These are phyloP conservation scores for Bemisia tabaci DNA, from an alignment of 1,140 invertebrate species.

Conservation along the genomic window DNA sequence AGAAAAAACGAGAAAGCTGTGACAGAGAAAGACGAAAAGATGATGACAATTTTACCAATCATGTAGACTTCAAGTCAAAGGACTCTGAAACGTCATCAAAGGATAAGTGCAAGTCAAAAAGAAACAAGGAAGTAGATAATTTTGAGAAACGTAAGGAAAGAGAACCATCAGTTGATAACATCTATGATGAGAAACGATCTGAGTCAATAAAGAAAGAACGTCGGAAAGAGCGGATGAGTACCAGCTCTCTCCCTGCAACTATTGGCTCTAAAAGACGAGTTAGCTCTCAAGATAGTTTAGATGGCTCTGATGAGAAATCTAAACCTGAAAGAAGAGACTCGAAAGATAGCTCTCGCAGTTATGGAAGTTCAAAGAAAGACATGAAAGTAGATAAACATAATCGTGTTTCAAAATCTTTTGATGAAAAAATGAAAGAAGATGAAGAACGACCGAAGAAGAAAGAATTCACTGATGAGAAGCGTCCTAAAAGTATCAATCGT, in stretches of 20 bases:
- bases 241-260: slow-evolving; percentile 39
- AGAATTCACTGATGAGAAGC: neutral
- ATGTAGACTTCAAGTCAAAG: slow-evolving; percentile 26
- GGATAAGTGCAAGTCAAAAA: slow-evolving; percentile 10
- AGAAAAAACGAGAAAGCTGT: slow-evolving; percentile 26
- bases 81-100: slow-evolving; percentile 15
- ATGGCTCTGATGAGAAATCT: slow-evolving; percentile 49
- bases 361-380: slow-evolving; percentile 18
- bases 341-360: slow-evolving; percentile 41
- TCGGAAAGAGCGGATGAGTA: slow-evolving; percentile 18
- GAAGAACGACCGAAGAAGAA: slow-evolving; percentile 29
- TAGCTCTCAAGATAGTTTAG: slow-evolving; percentile 57
- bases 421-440: slow-evolving; percentile 40
- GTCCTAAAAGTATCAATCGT: slow-evolving; percentile 8
- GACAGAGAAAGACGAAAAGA: slow-evolving; percentile 30
- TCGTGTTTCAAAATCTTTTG: slow-evolving; percentile 36
- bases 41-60: slow-evolving; percentile 22
- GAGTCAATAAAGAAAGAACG: slow-evolving; percentile 30
- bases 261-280: slow-evolving; percentile 51
- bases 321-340: slow-evolving; percentile 54
- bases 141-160: slow-evolving; percentile 23
- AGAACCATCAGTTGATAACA: slow-evolving; percentile 26
- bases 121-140: slow-evolving; percentile 24
- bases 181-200: slow-evolving; percentile 18
- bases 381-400: slow-evolving; percentile 28